phyloP scores from a whole-genome alignment of 2,888 invertebrate species.

The Parascotia fuliginaria region DNA sequence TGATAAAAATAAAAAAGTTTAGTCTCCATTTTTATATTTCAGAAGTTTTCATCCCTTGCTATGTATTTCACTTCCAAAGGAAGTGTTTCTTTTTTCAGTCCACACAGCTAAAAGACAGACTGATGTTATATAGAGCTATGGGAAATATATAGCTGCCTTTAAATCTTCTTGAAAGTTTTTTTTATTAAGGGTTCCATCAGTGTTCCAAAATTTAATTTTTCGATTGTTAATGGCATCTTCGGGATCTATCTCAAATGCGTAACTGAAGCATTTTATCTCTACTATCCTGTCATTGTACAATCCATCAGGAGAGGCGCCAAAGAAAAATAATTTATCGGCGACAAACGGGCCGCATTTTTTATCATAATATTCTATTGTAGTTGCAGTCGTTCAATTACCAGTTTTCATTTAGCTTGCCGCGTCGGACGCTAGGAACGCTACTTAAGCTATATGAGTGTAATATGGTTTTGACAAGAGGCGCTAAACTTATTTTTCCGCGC shows the following conservation, averaged over 20 bases:
- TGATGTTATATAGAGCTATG: too few species aligned
- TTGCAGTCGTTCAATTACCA: neutral
- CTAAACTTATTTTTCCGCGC: neutral
- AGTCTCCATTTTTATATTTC: too few species aligned
- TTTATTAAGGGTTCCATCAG: neutral
- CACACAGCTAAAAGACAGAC: neutral
- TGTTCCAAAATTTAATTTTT: neutral
- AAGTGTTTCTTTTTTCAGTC: neutral
- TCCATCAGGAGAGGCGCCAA: neutral
- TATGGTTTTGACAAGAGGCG: slow-evolving; percentile 2
- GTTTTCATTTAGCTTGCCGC: neutral
- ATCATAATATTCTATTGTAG: neutral
- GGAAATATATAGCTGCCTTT: neutral
- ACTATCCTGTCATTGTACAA: neutral
- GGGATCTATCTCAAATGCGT: neutral
- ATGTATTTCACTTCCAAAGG: neutral
- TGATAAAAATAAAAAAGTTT: too few species aligned
- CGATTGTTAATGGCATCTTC: neutral
- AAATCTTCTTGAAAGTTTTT: neutral
- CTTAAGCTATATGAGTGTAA: neutral
- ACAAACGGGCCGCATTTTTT: neutral
- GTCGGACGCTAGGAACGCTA: neutral
- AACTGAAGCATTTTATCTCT: neutral
- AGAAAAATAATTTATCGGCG: neutral
- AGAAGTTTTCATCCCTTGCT: too few species aligned